These are phyloP conservation scores for Cisticola juncidis DNA, from an alignment of 2,113 vertebrate species.

Conservation along the genomic window DNA sequence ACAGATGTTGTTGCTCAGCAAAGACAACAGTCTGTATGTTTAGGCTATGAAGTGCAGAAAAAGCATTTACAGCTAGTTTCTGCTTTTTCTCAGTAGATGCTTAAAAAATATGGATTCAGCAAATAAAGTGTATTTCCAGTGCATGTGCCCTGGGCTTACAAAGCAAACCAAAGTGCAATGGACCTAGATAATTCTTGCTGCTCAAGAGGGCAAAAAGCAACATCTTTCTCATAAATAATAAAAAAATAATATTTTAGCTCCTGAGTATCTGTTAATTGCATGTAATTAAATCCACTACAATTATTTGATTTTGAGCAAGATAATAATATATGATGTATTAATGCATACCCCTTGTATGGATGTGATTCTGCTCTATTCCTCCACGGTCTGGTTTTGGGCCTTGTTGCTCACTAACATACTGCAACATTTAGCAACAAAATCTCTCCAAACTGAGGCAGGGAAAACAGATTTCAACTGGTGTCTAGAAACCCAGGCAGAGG, in stretches of 20 bases:
- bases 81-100: constrained; percentile 16
- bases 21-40: background rate
- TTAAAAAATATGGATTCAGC: background rate
- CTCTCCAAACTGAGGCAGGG: background rate
- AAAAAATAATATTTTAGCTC: background rate
- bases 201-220: background rate
- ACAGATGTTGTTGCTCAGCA: background rate
- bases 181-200: background rate
- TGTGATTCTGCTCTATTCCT: background rate
- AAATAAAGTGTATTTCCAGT: background rate
- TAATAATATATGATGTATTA: background rate
- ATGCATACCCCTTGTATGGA: background rate
- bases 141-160: background rate
- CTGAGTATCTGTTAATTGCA: background rate
- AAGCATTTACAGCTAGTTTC: background rate
- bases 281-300: background rate
- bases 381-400: background rate
- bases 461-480: background rate
- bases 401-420: background rate
- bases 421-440: background rate
- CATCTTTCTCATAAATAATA: background rate
- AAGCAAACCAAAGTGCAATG: background rate
- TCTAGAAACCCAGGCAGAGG: background rate
- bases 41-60: constrained; percentile 3
- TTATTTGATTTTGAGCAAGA: background rate